Percentiles rank a stretch among this genome's conserved stretches.
Conservation (phyloP, 2,888 invertebrate genomes). For the Didymodactylos carnosus region DNA sequence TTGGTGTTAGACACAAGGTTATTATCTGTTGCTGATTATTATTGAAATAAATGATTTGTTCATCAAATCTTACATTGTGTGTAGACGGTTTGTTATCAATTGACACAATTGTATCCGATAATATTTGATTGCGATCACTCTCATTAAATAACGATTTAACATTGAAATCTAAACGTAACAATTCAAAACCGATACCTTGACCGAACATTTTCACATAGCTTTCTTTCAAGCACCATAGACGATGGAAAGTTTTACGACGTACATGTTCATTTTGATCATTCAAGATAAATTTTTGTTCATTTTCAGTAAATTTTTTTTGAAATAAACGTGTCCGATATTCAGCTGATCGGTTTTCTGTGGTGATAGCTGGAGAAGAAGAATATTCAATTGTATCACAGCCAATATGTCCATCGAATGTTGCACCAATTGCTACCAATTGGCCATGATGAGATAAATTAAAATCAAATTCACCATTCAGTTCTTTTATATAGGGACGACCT, state of each 20-base stretch:
- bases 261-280: background rate
- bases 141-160: background rate
- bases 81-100: background rate
- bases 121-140: background rate
- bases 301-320: background rate
- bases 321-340: background rate
- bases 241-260: constrained; percentile 1
- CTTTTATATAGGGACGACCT: constrained; percentile 3
- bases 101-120: background rate
- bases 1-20: background rate
- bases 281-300: background rate
- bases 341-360: background rate
- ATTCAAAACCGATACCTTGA: constrained; percentile 3
- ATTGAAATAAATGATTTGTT: background rate
- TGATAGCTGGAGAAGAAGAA: background rate
- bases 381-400: constrained; percentile 12
- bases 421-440: background rate
- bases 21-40: background rate
- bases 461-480: constrained; percentile 4
- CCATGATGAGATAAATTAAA: constrained; percentile 11
- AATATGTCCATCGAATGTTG: background rate
- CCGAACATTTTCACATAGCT: constrained; percentile 12
- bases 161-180: background rate
- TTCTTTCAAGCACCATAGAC: constrained; percentile 12
- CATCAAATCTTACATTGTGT: background rate